Conservation (phyloP, 2,113 vertebrate genomes). For the Phycodurus eques region DNA sequence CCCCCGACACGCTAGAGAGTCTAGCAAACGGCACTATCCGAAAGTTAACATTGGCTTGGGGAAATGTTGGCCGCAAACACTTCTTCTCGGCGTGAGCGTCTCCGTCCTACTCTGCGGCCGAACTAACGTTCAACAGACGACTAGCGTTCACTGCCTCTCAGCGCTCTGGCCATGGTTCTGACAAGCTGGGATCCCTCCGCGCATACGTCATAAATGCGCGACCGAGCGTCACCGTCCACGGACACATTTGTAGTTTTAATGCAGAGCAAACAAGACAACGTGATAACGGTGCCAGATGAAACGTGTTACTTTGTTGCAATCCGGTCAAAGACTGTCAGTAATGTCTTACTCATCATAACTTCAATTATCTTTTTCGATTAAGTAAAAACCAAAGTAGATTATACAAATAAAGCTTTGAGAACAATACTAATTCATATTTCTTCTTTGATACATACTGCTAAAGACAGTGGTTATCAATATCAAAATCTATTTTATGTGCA, state of each 20-base stretch:
- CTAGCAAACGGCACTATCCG: slow-evolving; percentile 66
- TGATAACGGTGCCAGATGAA: not conserved
- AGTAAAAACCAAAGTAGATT: not conserved
- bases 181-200: slow-evolving; percentile 71
- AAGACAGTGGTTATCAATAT: no score
- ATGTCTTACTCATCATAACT: not conserved
- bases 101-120: slow-evolving; percentile 42
- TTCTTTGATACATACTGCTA: no score
- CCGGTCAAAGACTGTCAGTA: not conserved
- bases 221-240: slow-evolving; percentile 40
- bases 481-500: no score
- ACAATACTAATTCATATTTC: not conserved
- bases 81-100: slow-evolving; percentile 48
- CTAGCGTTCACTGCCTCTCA: slow-evolving; percentile 53
- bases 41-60: slow-evolving; percentile 73
- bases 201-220: slow-evolving; percentile 61
- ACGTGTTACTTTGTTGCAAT: not conserved
- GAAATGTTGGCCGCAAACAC: slow-evolving; percentile 47
- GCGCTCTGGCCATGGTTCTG: slow-evolving; percentile 64
- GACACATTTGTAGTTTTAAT: slow-evolving; percentile 56
- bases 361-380: not conserved
- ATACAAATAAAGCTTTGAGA: not conserved
- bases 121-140: slow-evolving; percentile 38
- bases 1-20: slow-evolving; percentile 62
- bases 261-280: not conserved